Percentiles rank a stretch among this genome's conserved stretches.
Evolutionary conservation across 2,888 invertebrate species (phyloP).

Genomic region (Melanchra persicariae): DNA sequence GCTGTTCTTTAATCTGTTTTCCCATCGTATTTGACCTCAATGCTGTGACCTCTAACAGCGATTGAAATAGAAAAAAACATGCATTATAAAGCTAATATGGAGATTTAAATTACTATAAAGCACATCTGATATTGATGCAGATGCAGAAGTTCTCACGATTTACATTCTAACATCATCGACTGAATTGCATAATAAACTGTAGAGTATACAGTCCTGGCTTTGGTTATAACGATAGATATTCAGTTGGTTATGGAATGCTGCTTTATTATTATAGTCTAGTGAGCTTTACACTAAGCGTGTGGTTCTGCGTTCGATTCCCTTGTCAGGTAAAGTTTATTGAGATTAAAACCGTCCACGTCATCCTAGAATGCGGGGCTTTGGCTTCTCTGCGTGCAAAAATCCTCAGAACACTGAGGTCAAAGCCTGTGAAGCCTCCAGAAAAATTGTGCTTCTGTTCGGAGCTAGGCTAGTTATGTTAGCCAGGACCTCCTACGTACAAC

Average conservation of each 20-base stretch:
- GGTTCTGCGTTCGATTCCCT: background rate
- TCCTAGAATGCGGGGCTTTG: background rate
- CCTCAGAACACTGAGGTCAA: background rate
- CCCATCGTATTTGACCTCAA: constrained; percentile 34
- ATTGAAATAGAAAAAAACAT: constrained; percentile 40
- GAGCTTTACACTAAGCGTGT: background rate
- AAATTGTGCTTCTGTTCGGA: background rate
- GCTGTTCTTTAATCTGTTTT: constrained; percentile 4
- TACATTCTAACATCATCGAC: constrained; percentile 37
- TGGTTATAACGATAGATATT: constrained; percentile 5
- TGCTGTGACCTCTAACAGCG: constrained; percentile 28
- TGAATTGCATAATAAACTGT: constrained; percentile 35
- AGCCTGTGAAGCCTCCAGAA: background rate
- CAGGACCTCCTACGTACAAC: too few species aligned
- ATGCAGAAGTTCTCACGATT: constrained; percentile 45
- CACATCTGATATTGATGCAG: constrained; percentile 31
- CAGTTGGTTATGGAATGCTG: background rate
- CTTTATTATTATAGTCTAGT: background rate
- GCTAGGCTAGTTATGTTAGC: too few species aligned
- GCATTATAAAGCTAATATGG: constrained; percentile 23
- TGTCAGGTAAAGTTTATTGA: background rate
- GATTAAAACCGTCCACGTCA: background rate
- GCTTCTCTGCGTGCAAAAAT: background rate
- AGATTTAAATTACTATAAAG: constrained; percentile 29
- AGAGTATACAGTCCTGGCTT: background rate